Conservation (phyloP, 1,140 invertebrate genomes). For the Pectinophora gossypiella region DNA sequence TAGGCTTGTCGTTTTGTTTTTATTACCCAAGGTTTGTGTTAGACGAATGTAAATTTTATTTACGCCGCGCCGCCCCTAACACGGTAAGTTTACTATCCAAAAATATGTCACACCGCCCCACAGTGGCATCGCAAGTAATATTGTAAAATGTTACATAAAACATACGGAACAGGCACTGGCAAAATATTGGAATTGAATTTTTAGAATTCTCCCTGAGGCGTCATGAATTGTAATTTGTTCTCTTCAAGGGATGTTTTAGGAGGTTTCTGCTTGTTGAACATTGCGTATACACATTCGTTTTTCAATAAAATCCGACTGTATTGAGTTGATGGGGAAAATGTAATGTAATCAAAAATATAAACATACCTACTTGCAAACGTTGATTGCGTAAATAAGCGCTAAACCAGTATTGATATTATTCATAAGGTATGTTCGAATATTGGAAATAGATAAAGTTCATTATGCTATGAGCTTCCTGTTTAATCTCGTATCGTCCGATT, state of each 20-base stretch:
- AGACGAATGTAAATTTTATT: constrained; percentile 29
- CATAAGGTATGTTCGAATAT: too few species aligned
- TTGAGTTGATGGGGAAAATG: too few species aligned
- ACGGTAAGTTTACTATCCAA: constrained; percentile 31
- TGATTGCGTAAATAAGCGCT: too few species aligned
- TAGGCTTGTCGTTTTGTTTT: too few species aligned
- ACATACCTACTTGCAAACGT: too few species aligned
- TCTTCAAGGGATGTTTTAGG: constrained; percentile 6
- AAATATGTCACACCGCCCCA: constrained; percentile 5
- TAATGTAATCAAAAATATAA: too few species aligned
- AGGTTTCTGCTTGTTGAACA: background rate
- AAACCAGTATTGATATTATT: too few species aligned
- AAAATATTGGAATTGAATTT: constrained; percentile 49
- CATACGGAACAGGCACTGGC: constrained; percentile 28
- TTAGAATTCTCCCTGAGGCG: constrained; percentile 29
- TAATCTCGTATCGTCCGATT: too few species aligned
- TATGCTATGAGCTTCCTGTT: too few species aligned
- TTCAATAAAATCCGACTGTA: too few species aligned
- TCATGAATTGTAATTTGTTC: constrained; percentile 30
- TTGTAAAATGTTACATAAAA: constrained; percentile 44
- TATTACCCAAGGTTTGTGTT: constrained; percentile 17
- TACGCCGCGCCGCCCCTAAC: constrained; percentile 14
- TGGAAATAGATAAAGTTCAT: too few species aligned
- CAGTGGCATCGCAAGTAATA: constrained; percentile 19
- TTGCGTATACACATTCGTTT: too few species aligned